Conservation (phyloP, 2,797 vertebrate species). For the Brachymystax lenok region DNA sequence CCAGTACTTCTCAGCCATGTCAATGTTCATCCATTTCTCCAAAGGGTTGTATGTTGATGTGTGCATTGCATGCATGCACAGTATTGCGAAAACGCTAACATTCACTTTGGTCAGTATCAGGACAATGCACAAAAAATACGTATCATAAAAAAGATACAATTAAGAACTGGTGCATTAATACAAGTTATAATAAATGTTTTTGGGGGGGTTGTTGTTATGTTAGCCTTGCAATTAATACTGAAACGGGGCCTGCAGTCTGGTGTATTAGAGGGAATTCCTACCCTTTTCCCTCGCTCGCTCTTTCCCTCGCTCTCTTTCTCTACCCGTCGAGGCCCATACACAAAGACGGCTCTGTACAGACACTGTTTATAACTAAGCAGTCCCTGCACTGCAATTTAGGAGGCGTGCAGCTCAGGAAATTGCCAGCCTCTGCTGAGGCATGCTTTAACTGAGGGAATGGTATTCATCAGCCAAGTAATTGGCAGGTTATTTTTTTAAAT, state of each 20-base stretch:
- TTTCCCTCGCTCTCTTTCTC: conserved; percentile 34
- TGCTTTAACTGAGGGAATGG: conserved; percentile 91
- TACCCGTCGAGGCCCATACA: conserved; percentile 65
- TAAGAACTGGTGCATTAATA: no score
- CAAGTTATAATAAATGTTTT: no score
- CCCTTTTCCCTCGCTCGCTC: conserved; percentile 23
- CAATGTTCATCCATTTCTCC: neutral
- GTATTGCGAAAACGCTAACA: neutral
- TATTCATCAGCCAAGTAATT: conserved; percentile 93
- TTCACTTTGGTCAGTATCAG: conserved; percentile 6
- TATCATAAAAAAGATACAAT: neutral
- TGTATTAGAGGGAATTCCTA: conserved; percentile 79
- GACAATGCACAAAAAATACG: neutral
- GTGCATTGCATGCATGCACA: neutral
- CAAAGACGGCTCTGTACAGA: conserved; percentile 89
- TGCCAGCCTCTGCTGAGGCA: conserved; percentile 87
- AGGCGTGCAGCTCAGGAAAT: conserved; percentile 95
- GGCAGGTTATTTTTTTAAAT: conserved; percentile 88
- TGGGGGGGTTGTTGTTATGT: conserved; percentile 47
- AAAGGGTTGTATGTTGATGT: neutral
- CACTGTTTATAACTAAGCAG: conserved; percentile 81
- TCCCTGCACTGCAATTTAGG: conserved; percentile 92
- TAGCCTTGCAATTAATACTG: conserved; percentile 74
- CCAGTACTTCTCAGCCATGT: neutral
- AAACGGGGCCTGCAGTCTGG: conserved; percentile 83